Evolutionary conservation across 2,797 vertebrate species (phyloP).

Genomic region (Cephalopachus bancanus): DNA sequence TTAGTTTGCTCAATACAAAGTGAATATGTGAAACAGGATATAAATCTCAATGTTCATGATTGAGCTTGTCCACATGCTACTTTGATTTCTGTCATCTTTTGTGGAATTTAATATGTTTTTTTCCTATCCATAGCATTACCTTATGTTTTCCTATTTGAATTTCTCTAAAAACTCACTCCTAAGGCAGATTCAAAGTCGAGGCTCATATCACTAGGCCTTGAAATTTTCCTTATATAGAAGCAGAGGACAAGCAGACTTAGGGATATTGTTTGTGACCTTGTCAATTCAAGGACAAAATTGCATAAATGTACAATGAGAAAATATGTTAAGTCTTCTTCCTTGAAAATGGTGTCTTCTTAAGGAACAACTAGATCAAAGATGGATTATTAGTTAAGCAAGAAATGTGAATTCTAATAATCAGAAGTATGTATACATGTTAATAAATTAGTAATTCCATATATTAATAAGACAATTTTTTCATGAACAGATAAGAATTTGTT

Average conservation of each 20-base stretch:
- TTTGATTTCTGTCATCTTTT: not conserved
- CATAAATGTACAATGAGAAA: not conserved
- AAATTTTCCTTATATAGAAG: not conserved
- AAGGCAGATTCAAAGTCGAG: not conserved
- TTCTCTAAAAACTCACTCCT: not conserved
- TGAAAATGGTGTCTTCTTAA: not conserved
- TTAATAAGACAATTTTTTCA: not conserved
- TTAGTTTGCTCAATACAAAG: constrained; percentile 37
- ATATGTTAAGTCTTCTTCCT: constrained; percentile 20
- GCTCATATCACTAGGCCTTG: not conserved
- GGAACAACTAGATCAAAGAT: not conserved
- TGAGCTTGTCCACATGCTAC: not conserved
- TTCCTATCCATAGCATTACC: not conserved
- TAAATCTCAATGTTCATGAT: not conserved
- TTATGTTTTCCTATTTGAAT: not conserved
- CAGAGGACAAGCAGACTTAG: not conserved
- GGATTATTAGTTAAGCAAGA: not conserved
- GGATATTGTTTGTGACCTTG: not conserved
- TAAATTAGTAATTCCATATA: no score
- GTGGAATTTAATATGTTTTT: not conserved
- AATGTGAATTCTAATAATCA: not conserved
- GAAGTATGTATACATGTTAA: not conserved
- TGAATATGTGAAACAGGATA: accelerated
- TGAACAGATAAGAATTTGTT: not conserved
- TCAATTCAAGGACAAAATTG: not conserved